phyloP scores from a whole-genome alignment of 2,888 invertebrate species.

The Aspidiotus destructor region DNA sequence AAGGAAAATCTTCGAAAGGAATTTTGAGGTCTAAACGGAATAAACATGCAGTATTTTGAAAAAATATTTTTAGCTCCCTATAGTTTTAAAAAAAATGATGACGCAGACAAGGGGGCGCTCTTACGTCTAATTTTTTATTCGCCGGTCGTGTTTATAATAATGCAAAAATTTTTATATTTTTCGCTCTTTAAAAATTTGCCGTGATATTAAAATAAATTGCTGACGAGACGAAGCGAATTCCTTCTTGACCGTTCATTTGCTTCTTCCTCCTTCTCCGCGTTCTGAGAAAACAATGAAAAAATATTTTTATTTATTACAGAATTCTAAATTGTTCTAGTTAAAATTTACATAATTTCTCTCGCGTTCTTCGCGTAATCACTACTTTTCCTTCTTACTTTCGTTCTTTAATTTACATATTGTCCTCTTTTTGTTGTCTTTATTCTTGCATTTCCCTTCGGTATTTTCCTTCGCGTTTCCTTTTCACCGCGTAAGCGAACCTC shows the following conservation, averaged over 20 bases:
- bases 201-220: constrained; percentile 19
- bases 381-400: constrained; percentile 9
- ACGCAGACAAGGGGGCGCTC: too few relatives aligned
- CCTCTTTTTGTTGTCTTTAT: constrained; percentile 2
- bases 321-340: constrained; percentile 27
- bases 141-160: neutral
- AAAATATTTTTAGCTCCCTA: too few relatives aligned
- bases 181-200: neutral
- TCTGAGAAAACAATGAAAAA: constrained; percentile 20
- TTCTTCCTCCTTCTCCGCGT: neutral
- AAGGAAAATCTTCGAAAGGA: too few relatives aligned
- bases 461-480: neutral
- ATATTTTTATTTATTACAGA: constrained; percentile 24
- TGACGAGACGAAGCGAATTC: neutral
- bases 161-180: neutral
- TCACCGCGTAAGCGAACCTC: too few relatives aligned
- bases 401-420: constrained; percentile 4
- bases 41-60: too few relatives aligned
- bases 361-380: constrained; percentile 18
- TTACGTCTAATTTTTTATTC: too few relatives aligned
- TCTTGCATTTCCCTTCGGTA: neutral
- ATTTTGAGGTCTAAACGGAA: too few relatives aligned
- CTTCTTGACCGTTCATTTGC: constrained; percentile 11
- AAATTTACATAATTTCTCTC: constrained; percentile 28
- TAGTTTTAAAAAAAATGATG: too few relatives aligned